These are phyloP conservation scores for Palythoa caribaeorum DNA, from an alignment of 92 coral and sea anemone genomes.

Conservation along the genomic window DNA sequence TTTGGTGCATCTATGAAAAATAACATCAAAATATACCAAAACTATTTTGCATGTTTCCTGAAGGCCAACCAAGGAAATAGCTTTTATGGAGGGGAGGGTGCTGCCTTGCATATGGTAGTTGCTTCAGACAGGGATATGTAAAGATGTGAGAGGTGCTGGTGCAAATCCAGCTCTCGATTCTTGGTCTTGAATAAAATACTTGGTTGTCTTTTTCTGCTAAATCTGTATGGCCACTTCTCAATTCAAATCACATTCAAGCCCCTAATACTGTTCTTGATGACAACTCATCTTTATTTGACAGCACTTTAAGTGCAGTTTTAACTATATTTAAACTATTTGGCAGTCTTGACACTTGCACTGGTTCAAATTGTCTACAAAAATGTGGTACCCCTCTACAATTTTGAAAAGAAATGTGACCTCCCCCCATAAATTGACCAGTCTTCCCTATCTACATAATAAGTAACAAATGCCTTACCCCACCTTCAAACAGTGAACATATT, in stretches of 20 bases:
- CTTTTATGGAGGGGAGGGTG: constrained; percentile 32
- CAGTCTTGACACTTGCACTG: background rate
- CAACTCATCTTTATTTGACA: constrained; percentile 33
- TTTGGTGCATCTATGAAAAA: constrained; percentile 29
- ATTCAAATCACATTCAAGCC: constrained; percentile 24
- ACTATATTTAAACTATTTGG: constrained; percentile 31
- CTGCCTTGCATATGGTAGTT: constrained; percentile 40
- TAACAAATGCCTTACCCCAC: constrained; percentile 33
- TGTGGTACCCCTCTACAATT: constrained; percentile 30
- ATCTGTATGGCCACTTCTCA: constrained; percentile 32
- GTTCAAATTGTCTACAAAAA: constrained; percentile 29
- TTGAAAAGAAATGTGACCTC: constrained; percentile 46
- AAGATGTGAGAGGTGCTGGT: constrained; percentile 39
- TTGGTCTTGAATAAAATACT: constrained; percentile 37
- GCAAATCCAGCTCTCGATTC: constrained; percentile 35
- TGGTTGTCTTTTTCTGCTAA: constrained; percentile 32
- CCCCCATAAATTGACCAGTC: constrained; percentile 36
- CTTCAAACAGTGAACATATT: constrained; percentile 31
- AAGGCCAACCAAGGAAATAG: constrained; percentile 36
- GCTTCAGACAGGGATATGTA: constrained; percentile 35
- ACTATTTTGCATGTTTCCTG: constrained; percentile 40
- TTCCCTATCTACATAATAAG: constrained; percentile 35
- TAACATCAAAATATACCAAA: constrained; percentile 30
- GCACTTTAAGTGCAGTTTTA: constrained; percentile 43
- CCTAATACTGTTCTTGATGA: constrained; percentile 11